Evolutionary conservation across 2,797 vertebrate genomes (phyloP), one percentile per base, ranked within the genome.

Genomic region (Avahi laniger): DNA sequence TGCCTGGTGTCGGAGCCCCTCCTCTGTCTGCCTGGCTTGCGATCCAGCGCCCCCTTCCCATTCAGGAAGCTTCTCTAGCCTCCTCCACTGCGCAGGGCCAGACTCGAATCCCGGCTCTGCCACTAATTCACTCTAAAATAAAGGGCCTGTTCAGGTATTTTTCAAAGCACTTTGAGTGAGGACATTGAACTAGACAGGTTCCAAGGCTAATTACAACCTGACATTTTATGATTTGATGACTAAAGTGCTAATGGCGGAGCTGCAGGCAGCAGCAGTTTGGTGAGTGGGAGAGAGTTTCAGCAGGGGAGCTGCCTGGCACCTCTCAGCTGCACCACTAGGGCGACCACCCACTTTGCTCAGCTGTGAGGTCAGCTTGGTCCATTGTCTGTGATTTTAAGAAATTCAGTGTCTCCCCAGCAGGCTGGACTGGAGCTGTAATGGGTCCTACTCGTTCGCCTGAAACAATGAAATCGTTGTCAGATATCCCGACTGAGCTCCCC

Each of bases 391-490:
- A 52, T 73, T 89, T 94, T 67, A 94, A 92, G 86, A 73, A 87
- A 67, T 26, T 35, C n/a, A 2, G n/a, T 5, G 52, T 70, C 50
- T 86, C 30, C 30, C 57, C 14, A 79, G 67, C 1, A 43, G 54
- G n/a, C 73, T 52, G 38, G 38, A 50, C 61, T 82, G 26, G 48
- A 48, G 54, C 59, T 50, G 5, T 33, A 59, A 50, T 4, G 48
- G 24, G 38, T 33, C 33, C 57, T 52, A 28, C 24, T 80, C 87
- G 5, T 30, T 59, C 38, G 24, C 24, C 12, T 22, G 12, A 92
- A 78, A 93, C 67, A 91, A 91, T 57, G 67, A 93, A 73, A 81
- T 61, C 70, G 13, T 43, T 96, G n/a, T 92, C 43, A 72, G 52
- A 41, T 88, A 35, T 54, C 38, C 83, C 81, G 65, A 50, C 18